Evolutionary conservation across 2,113 vertebrate genomes (phyloP), one percentile per base, ranked within the genome.

Genomic region (Plotosus lineatus): DNA sequence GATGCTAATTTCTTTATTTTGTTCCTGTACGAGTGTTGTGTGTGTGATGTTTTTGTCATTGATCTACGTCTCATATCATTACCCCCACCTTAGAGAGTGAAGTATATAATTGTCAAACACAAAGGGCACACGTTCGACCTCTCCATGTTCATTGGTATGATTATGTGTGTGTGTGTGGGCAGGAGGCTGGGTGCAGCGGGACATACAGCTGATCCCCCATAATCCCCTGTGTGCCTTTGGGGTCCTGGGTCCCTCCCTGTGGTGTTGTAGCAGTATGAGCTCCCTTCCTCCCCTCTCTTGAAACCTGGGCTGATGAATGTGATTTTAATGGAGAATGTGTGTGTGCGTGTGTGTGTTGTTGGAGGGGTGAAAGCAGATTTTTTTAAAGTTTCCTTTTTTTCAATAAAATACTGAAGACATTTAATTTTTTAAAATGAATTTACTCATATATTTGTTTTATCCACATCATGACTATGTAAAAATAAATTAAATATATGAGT

Each of bases 21-120:
- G 53, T 77, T 42, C 81, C 66, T 75, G 44, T 75, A 3, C 33
- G 44, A 46, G 26, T 65, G 73, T 75, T 77, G 46, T 78, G 68
- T 74, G 71, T 74, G 36, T 48, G 74, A 81, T 38, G 36, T 44
- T 87, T 60, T 26, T 90, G 89, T 89, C 88, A 82, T 82, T 86
- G 90, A 91, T 91, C 86, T 38, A 75, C 86, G 87, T 87, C 77
- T 23, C 42, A 69, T 89, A 90, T 91, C 91, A 89, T 89, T 83
- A 55, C 82, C 87, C 86, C 82, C 53, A 86, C 84, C 78, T 88
- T 84, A 87, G 92, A 91, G 85, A 80, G 85, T 86, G 83, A 86
- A 89, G 94, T 93, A 92, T 95, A 95, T 92, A 90, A 93, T 91
- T 93, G 92, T 92, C 89, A 90, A 94, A 93, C 92, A 93, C 94